Conservation (phyloP, 2,113 vertebrate genomes). For the Neomonachus schauinslandi region DNA sequence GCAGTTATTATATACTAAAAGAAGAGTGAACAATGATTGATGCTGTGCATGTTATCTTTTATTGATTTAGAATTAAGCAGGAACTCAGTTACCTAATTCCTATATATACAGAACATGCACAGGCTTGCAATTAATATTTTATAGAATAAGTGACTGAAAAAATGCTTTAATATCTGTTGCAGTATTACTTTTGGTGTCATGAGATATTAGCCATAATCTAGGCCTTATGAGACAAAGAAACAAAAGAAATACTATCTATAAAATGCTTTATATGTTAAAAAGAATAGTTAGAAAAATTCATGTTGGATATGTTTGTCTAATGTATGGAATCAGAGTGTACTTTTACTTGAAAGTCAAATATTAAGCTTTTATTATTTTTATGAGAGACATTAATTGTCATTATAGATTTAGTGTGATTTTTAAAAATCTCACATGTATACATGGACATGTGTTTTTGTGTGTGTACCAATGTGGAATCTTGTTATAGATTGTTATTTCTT, state of each 20-base stretch:
- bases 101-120: slow-evolving; percentile 85
- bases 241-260: slow-evolving; percentile 87
- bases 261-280: slow-evolving; percentile 85
- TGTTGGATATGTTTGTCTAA: slow-evolving; percentile 38
- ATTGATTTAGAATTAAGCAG: slow-evolving; percentile 91
- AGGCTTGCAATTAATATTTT: slow-evolving; percentile 93
- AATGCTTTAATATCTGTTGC: slow-evolving; percentile 89
- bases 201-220: slow-evolving; percentile 88
- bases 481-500: slow-evolving; percentile 47
- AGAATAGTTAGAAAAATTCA: slow-evolving; percentile 74
- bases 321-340: neutral
- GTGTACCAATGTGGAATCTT: neutral
- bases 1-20: slow-evolving; percentile 78
- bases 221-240: slow-evolving; percentile 86
- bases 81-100: slow-evolving; percentile 89
- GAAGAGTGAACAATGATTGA: slow-evolving; percentile 86
- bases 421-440: neutral
- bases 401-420: slow-evolving; percentile 21
- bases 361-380: slow-evolving; percentile 76
- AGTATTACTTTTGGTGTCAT: slow-evolving; percentile 88
- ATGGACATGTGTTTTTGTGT: neutral
- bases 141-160: slow-evolving; percentile 92
- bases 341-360: slow-evolving; percentile 71
- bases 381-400: slow-evolving; percentile 53
- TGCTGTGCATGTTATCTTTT: slow-evolving; percentile 87